phyloP scores from a whole-genome alignment of 2,113 vertebrate genomes.

The Cavia aperea region DNA sequence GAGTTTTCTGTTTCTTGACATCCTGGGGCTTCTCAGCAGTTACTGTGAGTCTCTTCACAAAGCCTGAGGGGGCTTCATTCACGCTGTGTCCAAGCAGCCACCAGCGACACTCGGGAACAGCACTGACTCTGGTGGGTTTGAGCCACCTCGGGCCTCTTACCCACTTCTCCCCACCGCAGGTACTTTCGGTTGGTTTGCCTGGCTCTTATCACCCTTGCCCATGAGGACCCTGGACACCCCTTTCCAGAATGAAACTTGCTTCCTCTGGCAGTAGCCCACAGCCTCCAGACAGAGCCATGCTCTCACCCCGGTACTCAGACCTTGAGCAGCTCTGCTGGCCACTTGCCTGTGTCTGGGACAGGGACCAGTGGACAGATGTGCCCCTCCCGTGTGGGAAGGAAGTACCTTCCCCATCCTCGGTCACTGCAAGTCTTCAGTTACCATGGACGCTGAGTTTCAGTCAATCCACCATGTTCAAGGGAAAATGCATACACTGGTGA shows the following conservation, averaged over 20 bases:
- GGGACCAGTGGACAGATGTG: neutral
- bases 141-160: neutral
- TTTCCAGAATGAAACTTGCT: neutral
- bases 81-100: neutral
- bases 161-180: neutral
- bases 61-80: fast-evolving
- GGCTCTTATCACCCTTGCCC: neutral
- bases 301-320: neutral
- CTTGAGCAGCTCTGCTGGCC: neutral
- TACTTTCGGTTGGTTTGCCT: neutral
- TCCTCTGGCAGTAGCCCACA: neutral
- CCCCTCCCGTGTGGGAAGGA: neutral
- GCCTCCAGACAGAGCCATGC: neutral
- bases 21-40: neutral
- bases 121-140: neutral
- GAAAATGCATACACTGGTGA: neutral
- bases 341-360: neutral
- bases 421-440: neutral
- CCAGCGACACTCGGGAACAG: neutral
- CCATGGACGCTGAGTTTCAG: fast-evolving
- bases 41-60: neutral
- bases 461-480: neutral
- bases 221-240: neutral
- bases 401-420: fast-evolving
- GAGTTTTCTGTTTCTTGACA: neutral